Base-by-base conservation (phyloP, 2,888 invertebrate genomes). In the Campoletis raptor region DNA sequence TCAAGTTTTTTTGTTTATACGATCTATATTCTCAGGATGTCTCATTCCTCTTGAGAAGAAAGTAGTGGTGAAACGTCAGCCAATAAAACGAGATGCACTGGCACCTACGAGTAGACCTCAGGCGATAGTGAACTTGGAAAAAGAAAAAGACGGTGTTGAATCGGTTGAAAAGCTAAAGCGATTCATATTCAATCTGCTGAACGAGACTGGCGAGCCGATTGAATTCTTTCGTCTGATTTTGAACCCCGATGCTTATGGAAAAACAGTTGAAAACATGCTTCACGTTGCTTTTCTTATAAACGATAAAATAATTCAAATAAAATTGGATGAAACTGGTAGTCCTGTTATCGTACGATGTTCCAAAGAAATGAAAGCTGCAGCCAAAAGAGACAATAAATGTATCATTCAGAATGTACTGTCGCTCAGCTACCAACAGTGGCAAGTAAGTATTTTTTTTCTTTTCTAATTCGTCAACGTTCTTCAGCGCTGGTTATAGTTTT, bases 251-350 rank as follows among this genome's bases (percentile, higher is more conserved):
- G 95, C 95, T 93, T 97, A 96, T 94, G 94, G 95, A 1, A 94
- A 94, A 78, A 96, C 96, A 42, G 94, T 97, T 0, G 96, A 96
- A 94, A 96, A 97, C 90, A 95, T 96, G 64, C 95, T 96, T 93
- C 95, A 96, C 89, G 94, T 96, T n/a, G 95, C 96, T 0, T 96
- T 96, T 93, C 94, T 96, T 5, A 94, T 96, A 0, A 93, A 95
- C 73, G 96, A 96, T 90, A 96, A 96, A 0, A 92, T 94, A 83
- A 92, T 96, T 0, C 92, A 94, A 69, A 92, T 96, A 8, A 18
- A 82, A 69, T n/a, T 73, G 92, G 93, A 91, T 81, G 80, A 89
- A 7, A 77, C 81, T 73, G 92, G 91, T 54, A 83, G 87, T 36
- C 86, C 93, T 7, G 64, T 91, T 6, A 69, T 94, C 21, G 64